Evolutionary conservation across 1,140 invertebrate species (phyloP).

Genomic region (Formica exsecta): DNA sequence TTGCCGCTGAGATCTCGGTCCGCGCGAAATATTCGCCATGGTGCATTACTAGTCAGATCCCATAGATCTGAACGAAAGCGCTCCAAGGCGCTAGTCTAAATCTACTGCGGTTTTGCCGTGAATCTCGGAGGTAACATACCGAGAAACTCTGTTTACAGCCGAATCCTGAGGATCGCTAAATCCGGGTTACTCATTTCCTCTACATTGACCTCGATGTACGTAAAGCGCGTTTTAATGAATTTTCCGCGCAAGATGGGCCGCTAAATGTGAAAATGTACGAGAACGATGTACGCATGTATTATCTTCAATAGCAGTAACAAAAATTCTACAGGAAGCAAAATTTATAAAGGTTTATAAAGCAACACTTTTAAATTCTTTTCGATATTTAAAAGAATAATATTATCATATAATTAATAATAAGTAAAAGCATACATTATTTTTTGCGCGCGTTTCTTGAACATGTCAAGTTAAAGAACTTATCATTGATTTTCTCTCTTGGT

Average conservation of each 20-base stretch:
- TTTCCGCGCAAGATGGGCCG: conserved; percentile 28
- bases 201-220: conserved; percentile 57
- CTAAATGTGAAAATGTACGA: conserved; percentile 30
- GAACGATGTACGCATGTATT: not conserved
- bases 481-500: not conserved
- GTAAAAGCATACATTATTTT: not conserved
- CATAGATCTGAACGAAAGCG: conserved; percentile 52
- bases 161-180: conserved; percentile 65
- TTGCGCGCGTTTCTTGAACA: not conserved
- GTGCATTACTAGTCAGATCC: conserved; percentile 50
- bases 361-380: not conserved
- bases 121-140: conserved; percentile 71
- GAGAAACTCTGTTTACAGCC: conserved; percentile 73
- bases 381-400: conserved; percentile 2
- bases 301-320: not conserved
- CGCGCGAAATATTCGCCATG: conserved; percentile 63
- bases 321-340: not conserved
- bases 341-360: not conserved
- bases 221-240: conserved; percentile 68
- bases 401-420: conserved; percentile 27
- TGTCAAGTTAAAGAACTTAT: not conserved
- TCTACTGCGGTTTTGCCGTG: conserved; percentile 63
- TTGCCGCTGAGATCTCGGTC: conserved; percentile 31
- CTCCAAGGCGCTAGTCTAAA: conserved; percentile 57
- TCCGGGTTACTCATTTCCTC: conserved; percentile 70